phyloP scores from a whole-genome alignment of 2,113 vertebrate species.

The Chloroceryle aenea region DNA sequence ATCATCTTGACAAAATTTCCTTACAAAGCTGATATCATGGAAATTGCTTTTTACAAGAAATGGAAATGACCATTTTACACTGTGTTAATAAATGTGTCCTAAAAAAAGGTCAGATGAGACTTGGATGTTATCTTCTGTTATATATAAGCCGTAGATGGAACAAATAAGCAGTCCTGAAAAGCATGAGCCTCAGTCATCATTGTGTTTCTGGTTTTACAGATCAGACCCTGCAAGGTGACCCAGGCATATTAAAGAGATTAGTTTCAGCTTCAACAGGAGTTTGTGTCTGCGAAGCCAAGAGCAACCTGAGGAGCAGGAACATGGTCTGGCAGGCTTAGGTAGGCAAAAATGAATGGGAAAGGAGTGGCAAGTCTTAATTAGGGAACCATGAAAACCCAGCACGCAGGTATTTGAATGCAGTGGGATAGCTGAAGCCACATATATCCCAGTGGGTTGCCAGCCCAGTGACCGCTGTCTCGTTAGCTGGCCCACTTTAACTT shows the following conservation, averaged over 20 bases:
- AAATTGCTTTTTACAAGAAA: not conserved
- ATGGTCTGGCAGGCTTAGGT: not conserved
- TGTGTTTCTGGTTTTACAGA: not conserved
- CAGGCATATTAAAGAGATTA: not conserved
- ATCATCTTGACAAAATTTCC: not conserved
- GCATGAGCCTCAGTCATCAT: not conserved
- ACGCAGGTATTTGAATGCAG: not conserved
- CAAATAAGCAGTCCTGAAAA: not conserved
- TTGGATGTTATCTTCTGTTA: not conserved
- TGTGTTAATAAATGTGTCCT: not conserved
- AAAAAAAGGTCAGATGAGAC: not conserved
- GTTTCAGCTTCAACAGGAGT: not conserved
- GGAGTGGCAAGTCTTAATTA: not conserved
- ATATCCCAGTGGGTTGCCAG: not conserved
- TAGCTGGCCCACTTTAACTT: not conserved
- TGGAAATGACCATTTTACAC: not conserved
- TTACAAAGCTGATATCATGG: accelerated
- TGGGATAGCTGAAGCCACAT: not conserved
- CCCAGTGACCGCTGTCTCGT: not conserved
- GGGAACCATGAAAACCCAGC: not conserved
- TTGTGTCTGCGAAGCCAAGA: not conserved
- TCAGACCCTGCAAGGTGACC: not conserved
- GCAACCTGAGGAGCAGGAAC: not conserved
- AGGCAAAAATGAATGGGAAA: not conserved
- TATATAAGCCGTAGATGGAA: not conserved